Evolutionary conservation across 2,888 invertebrate species (phyloP).

Genomic region (Heliconius cydno): DNA sequence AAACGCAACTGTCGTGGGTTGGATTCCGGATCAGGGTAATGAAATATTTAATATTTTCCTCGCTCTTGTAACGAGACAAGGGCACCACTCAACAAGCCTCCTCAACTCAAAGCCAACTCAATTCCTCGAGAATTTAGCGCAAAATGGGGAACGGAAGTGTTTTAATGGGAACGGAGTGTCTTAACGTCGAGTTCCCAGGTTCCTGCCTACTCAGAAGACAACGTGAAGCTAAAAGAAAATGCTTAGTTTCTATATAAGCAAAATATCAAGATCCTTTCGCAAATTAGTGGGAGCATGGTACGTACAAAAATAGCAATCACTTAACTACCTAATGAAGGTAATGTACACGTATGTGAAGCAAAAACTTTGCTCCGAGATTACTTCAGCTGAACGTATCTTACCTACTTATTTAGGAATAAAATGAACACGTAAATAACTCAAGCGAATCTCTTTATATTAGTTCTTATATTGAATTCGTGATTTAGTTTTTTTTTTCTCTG

Average conservation of each 20-base stretch:
- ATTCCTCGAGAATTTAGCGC: neutral
- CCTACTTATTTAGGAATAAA: neutral
- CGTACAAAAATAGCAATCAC: constrained; percentile 22
- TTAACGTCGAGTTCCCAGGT: neutral
- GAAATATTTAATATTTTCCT: neutral
- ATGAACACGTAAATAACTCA: constrained; percentile 20
- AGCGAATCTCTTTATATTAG: neutral
- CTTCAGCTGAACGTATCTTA: neutral
- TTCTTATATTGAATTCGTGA: neutral
- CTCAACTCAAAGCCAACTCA: too few relatives aligned
- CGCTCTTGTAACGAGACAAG: neutral
- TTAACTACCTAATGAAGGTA: constrained; percentile 31
- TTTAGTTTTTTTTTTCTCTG: neutral
- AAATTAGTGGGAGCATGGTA: neutral
- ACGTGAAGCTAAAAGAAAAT: neutral
- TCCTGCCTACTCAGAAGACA: neutral
- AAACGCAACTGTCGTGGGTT: neutral
- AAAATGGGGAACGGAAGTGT: neutral
- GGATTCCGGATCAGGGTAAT: neutral
- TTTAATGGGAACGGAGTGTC: neutral
- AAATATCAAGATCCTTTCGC: neutral
- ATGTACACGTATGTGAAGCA: constrained; percentile 18
- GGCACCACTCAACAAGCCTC: neutral
- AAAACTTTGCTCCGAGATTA: constrained; percentile 31
- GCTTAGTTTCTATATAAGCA: neutral